These are phyloP conservation scores for Struthidea cinerea DNA, from an alignment of 2,113 vertebrate genomes.

Conservation along the genomic window DNA sequence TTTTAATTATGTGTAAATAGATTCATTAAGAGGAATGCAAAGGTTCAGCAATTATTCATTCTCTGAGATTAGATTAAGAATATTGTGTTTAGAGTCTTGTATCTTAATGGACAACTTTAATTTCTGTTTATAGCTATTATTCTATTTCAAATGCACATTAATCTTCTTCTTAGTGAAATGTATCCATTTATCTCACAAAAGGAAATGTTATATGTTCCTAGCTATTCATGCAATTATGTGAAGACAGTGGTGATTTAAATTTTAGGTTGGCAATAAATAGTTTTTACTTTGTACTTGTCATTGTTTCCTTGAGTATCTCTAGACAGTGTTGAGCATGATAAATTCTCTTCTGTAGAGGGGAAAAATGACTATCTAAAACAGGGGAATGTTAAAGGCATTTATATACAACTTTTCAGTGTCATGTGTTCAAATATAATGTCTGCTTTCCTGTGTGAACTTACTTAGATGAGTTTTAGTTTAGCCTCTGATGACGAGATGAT, in stretches of 20 bases:
- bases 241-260: not conserved
- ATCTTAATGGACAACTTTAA: conserved; percentile 28
- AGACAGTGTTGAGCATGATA: not conserved
- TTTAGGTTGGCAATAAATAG: not conserved
- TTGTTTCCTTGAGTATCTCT: not conserved
- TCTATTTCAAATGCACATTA: conserved; percentile 27
- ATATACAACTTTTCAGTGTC: not conserved
- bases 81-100: conserved; percentile 41
- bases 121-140: conserved; percentile 37
- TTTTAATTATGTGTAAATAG: conserved; percentile 52
- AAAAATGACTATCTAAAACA: not conserved
- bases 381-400: not conserved
- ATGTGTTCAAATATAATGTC: not conserved
- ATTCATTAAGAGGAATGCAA: conserved; percentile 47
- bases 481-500: not conserved
- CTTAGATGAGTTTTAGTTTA: not conserved
- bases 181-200: not conserved
- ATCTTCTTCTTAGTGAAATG: conserved; percentile 20
- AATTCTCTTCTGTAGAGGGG: not conserved
- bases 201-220: not conserved
- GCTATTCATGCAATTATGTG: not conserved
- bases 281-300: not conserved
- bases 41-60: conserved; percentile 39
- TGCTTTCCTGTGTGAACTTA: not conserved
- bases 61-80: conserved; percentile 29